Percentiles rank a stretch among this genome's conserved stretches.
Conservation (phyloP, 2,797 vertebrate genomes). For the Hyperoplus immaculatus region DNA sequence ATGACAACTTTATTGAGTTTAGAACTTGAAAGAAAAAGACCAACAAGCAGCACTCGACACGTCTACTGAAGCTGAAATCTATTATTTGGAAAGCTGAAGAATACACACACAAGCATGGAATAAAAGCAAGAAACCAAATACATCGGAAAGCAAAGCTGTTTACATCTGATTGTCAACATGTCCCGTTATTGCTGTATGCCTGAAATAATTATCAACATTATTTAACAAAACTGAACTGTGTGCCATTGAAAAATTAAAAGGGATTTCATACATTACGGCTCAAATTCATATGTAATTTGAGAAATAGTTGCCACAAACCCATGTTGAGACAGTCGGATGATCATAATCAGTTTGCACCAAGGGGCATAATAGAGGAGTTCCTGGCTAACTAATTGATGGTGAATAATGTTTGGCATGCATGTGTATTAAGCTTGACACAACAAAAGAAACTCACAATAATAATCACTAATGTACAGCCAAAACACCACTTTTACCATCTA, state of each 20-base stretch:
- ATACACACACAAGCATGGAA: conserved; percentile 2
- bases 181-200: conserved; percentile 62
- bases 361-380: conserved; percentile 20
- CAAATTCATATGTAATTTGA: not conserved
- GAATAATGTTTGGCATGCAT: conserved; percentile 71
- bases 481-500: conserved; percentile 48
- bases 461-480: conserved; percentile 47
- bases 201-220: not conserved
- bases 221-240: not conserved
- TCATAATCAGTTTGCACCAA: conserved; percentile 32
- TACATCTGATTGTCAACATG: conserved; percentile 68
- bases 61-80: conserved; percentile 22
- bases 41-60: conserved; percentile 31
- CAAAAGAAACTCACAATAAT: conserved; percentile 54
- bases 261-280: not conserved
- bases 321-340: conserved; percentile 37
- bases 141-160: not conserved
- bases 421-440: conserved; percentile 52
- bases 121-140: conserved; percentile 16
- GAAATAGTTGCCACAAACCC: not conserved
- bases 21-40: conserved; percentile 38
- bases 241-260: not conserved
- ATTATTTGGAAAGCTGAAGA: conserved; percentile 17
- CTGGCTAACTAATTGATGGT: conserved; percentile 45
- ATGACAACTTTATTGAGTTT: conserved; percentile 70